Conservation (phyloP, 2,797 vertebrate genomes). For the Sebastiscus albofasciatus region DNA sequence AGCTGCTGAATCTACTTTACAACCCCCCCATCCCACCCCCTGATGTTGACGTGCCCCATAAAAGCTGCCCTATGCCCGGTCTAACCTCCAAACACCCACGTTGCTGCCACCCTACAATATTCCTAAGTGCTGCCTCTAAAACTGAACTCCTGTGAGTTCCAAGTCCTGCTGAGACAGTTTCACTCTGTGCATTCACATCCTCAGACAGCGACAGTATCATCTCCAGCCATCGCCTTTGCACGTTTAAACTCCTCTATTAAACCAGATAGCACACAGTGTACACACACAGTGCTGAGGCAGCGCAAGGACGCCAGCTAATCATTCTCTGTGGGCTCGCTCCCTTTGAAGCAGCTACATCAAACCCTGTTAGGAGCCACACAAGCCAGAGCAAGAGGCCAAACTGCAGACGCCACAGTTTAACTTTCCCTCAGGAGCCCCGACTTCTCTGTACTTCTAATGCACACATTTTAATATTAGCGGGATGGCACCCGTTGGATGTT, state of each 20-base stretch:
- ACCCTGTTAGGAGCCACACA: conserved; percentile 4
- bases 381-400: conserved; percentile 28
- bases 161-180: neutral
- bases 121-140: neutral
- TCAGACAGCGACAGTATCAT: neutral
- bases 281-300: conserved; percentile 25
- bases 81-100: neutral
- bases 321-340: neutral
- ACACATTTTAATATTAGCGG: neutral
- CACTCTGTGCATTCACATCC: neutral
- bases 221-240: neutral
- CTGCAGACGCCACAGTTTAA: conserved; percentile 22
- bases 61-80: neutral
- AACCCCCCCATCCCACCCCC: neutral
- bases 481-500: neutral
- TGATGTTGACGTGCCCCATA: neutral
- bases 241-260: neutral
- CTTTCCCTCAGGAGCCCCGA: neutral
- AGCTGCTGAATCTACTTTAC: neutral
- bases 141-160: neutral
- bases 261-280: neutral
- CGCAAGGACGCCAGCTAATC: conserved; percentile 13
- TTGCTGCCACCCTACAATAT: neutral
- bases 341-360: conserved; percentile 42
- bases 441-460: neutral